phyloP scores from a whole-genome alignment of 2,113 vertebrate genomes.

The Cryptotis parvus region DNA sequence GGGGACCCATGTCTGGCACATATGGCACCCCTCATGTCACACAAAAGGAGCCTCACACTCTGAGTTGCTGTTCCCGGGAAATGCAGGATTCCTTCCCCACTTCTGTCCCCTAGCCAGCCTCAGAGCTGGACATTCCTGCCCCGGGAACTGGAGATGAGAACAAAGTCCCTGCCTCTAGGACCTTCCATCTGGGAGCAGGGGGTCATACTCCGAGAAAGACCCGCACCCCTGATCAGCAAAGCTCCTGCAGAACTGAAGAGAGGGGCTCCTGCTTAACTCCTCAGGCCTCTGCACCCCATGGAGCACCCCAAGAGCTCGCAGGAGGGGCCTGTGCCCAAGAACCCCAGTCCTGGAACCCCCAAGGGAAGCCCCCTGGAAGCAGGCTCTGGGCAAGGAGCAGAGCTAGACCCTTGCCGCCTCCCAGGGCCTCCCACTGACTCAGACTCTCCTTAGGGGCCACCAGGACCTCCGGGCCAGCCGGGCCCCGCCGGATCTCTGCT shows the following conservation, averaged over 20 bases:
- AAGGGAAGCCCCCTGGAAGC: background rate
- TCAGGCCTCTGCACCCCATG: background rate
- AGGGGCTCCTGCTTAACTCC: background rate
- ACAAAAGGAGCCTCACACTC: background rate
- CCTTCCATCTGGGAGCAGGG: background rate
- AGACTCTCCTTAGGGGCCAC: constrained; percentile 88
- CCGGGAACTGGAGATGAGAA: background rate
- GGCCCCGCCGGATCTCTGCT: constrained; percentile 91
- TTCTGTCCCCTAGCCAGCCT: background rate
- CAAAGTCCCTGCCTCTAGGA: background rate
- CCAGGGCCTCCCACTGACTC: background rate
- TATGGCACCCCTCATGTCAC: background rate
- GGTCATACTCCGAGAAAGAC: background rate
- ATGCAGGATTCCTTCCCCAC: background rate
- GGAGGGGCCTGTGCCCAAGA: too few species aligned
- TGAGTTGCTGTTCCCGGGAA: background rate
- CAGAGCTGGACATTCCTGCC: background rate
- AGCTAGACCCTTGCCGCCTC: background rate
- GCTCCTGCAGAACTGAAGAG: background rate
- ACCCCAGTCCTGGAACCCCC: background rate
- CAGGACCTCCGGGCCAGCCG: constrained; percentile 91
- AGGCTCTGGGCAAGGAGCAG: background rate
- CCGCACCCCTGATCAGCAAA: too few species aligned
- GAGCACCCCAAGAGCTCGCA: too few species aligned
- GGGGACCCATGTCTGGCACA: background rate